These are phyloP conservation scores for Eretmochelys imbricata DNA, from an alignment of 2,113 vertebrate genomes.

Conservation along the genomic window DNA sequence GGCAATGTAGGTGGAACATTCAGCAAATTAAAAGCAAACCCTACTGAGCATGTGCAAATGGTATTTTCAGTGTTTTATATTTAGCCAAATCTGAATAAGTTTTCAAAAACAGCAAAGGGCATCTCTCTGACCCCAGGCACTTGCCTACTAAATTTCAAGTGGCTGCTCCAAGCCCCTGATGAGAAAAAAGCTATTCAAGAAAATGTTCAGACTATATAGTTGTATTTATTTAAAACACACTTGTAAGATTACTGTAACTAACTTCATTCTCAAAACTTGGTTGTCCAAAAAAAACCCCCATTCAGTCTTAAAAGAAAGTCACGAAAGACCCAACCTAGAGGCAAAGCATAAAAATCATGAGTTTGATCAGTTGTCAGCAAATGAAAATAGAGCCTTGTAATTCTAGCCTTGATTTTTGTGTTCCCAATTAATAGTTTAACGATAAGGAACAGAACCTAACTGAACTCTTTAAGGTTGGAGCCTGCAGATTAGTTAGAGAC, in stretches of 20 bases:
- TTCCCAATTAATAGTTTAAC: background rate
- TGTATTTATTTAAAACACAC: background rate
- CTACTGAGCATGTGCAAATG: background rate
- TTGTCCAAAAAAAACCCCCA: background rate
- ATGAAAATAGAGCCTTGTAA: background rate
- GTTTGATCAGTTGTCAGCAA: background rate
- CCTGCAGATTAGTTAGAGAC: background rate
- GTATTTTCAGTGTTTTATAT: background rate
- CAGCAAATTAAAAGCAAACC: background rate
- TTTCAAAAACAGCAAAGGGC: background rate
- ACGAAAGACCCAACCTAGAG: background rate
- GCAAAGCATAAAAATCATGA: background rate
- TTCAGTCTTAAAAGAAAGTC: background rate
- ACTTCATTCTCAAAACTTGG: background rate
- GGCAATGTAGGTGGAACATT: background rate
- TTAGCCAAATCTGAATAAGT: background rate
- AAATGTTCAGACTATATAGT: background rate
- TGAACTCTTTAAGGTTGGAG: background rate
- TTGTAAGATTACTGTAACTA: background rate
- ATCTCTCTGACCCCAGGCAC: background rate
- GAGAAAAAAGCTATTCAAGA: background rate
- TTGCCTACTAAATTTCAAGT: background rate
- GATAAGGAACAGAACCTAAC: background rate
- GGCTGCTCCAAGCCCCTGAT: background rate
- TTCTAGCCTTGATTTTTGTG: background rate